Conservation (phyloP, 2,888 invertebrate genomes). For the Drosophila algonquin region DNA sequence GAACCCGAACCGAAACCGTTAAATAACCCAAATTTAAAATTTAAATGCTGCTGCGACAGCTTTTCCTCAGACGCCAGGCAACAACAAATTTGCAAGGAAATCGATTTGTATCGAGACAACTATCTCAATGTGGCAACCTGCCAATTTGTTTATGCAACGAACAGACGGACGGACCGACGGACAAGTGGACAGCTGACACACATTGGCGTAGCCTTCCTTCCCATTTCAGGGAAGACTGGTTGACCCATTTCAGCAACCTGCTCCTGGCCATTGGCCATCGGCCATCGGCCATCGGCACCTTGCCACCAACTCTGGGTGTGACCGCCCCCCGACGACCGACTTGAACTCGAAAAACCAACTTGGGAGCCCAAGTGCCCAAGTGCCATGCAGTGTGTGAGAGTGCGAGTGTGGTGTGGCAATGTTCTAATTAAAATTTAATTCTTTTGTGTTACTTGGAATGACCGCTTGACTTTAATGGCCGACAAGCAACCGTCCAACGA, state of each 20-base stretch:
- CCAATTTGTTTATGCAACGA: slow-evolving; percentile 39
- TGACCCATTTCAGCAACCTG: slow-evolving; percentile 62
- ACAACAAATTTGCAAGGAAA: slow-evolving; percentile 49
- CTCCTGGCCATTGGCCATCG: slow-evolving; percentile 19
- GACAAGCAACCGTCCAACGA: not conserved
- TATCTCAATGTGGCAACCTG: slow-evolving; percentile 47
- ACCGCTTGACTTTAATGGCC: slow-evolving; percentile 62
- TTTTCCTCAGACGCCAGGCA: slow-evolving; percentile 27
- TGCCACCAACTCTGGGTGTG: not conserved
- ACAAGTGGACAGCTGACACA: slow-evolving; percentile 37
- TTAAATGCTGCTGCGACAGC: slow-evolving; percentile 49
- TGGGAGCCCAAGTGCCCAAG: slow-evolving; percentile 14
- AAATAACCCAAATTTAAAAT: slow-evolving; percentile 70
- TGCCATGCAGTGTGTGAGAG: not conserved
- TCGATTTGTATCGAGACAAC: slow-evolving; percentile 30
- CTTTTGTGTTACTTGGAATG: slow-evolving; percentile 52
- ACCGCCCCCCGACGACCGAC: slow-evolving; percentile 2
- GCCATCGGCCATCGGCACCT: not conserved
- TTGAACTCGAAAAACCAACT: slow-evolving; percentile 16
- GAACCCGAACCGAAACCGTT: slow-evolving; percentile 53
- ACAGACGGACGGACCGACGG: not conserved
- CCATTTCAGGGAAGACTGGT: slow-evolving; percentile 5
- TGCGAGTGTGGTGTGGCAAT: slow-evolving; percentile 57
- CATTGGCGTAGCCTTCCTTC: slow-evolving; percentile 1
- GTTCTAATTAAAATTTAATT: slow-evolving; percentile 69